Evolutionary conservation across 2,888 invertebrate genomes (phyloP).

Genomic region (Tricholauxania praeusta): DNA sequence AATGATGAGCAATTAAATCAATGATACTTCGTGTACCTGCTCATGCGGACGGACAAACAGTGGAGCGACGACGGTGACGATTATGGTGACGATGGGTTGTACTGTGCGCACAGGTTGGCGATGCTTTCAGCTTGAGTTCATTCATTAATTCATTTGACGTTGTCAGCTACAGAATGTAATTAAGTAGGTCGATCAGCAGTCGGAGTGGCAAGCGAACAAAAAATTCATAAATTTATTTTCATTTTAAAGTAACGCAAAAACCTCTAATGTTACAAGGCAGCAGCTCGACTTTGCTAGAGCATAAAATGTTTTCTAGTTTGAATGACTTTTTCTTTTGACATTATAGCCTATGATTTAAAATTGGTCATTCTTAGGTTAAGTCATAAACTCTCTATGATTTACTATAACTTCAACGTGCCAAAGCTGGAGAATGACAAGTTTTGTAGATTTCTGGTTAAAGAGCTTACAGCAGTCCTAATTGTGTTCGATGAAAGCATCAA

Average conservation of each 20-base stretch:
- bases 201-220: neutral
- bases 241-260: too few species aligned
- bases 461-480: neutral
- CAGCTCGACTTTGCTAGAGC: too few species aligned
- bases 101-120: neutral
- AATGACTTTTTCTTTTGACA: too few species aligned
- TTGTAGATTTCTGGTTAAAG: too few species aligned
- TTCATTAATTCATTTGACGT: constrained; percentile 42
- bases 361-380: too few species aligned
- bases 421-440: too few species aligned
- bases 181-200: constrained; percentile 27
- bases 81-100: neutral
- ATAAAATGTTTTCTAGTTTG: too few species aligned
- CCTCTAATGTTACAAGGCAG: too few species aligned
- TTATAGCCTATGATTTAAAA: too few species aligned
- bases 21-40: constrained; percentile 49
- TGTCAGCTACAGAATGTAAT: constrained; percentile 16
- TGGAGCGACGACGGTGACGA: neutral
- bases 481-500: neutral
- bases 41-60: neutral
- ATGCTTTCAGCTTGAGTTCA: constrained; percentile 36
- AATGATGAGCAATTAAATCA: constrained; percentile 67
- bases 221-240: neutral
- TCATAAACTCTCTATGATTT: too few species aligned
- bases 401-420: too few species aligned